Evolutionary conservation across 1,140 invertebrate genomes (phyloP).

Genomic region (Drosophila kikkawai): DNA sequence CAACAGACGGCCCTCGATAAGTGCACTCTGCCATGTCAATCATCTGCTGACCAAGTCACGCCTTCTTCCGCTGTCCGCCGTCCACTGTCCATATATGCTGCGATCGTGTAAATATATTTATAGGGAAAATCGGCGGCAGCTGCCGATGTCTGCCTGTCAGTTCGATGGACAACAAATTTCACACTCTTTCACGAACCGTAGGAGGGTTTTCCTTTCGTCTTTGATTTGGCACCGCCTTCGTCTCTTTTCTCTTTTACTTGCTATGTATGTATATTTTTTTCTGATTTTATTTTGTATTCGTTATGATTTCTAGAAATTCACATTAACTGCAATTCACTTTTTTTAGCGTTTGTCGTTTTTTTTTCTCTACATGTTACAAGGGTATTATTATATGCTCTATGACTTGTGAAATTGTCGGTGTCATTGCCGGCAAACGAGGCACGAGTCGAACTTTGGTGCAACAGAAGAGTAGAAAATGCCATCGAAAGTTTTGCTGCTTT

Average conservation of each 20-base stretch:
- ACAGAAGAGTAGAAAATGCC: constrained; percentile 3
- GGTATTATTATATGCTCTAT: constrained; percentile 80
- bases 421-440: constrained; percentile 65
- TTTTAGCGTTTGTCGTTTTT: constrained; percentile 34
- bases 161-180: constrained; percentile 41
- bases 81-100: constrained; percentile 2
- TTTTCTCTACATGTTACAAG: constrained; percentile 17
- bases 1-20: constrained; percentile 28
- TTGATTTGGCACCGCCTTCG: constrained; percentile 44
- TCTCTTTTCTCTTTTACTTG: constrained; percentile 29
- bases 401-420: constrained; percentile 78
- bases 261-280: background rate
- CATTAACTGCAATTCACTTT: constrained; percentile 81
- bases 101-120: constrained; percentile 4
- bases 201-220: constrained; percentile 43
- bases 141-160: constrained; percentile 54
- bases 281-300: constrained; percentile 19
- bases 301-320: constrained; percentile 68
- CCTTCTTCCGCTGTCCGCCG: constrained; percentile 35
- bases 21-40: constrained; percentile 46
- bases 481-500: constrained; percentile 38
- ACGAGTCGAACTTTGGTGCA: constrained; percentile 64
- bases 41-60: constrained; percentile 57
- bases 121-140: constrained; percentile 44
- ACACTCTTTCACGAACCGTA: constrained; percentile 42